Base-by-base conservation (phyloP, 2,888 invertebrate genomes). In the Lomographa bimaculata region DNA sequence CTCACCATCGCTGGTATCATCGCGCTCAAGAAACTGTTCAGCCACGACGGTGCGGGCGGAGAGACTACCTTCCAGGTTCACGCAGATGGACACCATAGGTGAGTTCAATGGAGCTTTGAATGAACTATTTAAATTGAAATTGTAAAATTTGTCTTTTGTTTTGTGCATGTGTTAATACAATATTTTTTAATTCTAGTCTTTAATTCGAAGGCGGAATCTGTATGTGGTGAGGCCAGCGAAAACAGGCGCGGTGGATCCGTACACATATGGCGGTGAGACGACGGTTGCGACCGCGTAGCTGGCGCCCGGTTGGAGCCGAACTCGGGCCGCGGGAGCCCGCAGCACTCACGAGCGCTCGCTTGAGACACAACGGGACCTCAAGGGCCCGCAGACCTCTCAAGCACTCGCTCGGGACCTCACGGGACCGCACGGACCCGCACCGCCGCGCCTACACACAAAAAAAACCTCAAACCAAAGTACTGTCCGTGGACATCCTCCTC, bases 1-100 rank as follows among this genome's bases (percentile, higher is more conserved):
- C 75, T 94, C 40, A 92, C 94, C 44, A 93, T 94, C 57, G 92
- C 94, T 46, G 92, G 93, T 35, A 93, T 94, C 41, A 92, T 94
- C 57, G 93, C 92, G 9, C 76, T 94, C 55, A 94, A 93, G 83
- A 94, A 94, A 72, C 86, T 94, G 51, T 93, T 94, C 81, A 92
- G 93, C 46, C 92, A 92, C 50, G 93, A 93, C 53, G 81, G 87
- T 50, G 80, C 90, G 47, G 89, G 91, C 45, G 91, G 91, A 48
- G 92, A 92, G 68, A 90, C 91, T 25, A 91, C 92, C 51, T 91
- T 93, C 81, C 93, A 93, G 73, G 93, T 94, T 30, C 93, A 93
- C 61, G 92, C 93, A 50, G 90, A 91, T 69, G 92, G 92, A 59
- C 92, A 92, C 71, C 92, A 92, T 79, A 91, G 92, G 92, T 90